Conservation (phyloP, 2,888 invertebrate species). For the Cryptosula pallasiana region DNA sequence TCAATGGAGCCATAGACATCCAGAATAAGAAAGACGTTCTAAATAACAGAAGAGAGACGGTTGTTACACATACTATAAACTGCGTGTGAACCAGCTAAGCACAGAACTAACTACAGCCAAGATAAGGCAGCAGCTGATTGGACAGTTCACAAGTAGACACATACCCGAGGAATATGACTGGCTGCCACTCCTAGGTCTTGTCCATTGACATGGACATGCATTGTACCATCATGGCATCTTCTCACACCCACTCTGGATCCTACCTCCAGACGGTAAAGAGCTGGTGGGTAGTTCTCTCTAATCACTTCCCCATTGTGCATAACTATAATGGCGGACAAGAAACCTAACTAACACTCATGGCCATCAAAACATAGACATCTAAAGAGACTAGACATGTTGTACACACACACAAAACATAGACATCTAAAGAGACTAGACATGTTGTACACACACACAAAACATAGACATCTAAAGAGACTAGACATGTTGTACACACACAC, state of each 20-base stretch:
- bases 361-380: no score
- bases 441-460: no score
- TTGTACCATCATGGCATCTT: constrained; percentile 73
- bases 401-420: no score
- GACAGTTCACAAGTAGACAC: background rate
- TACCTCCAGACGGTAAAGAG: constrained; percentile 72
- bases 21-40: constrained; percentile 73
- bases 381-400: no score
- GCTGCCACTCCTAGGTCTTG: constrained; percentile 60
- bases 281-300: constrained; percentile 67
- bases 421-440: no score
- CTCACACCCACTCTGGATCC: constrained; percentile 74
- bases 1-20: constrained; percentile 75
- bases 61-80: no score
- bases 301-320: constrained; percentile 64
- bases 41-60: constrained; percentile 26
- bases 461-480: no score
- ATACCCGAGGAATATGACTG: constrained; percentile 70
- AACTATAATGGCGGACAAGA: constrained; percentile 54
- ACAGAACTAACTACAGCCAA: background rate
- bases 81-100: background rate
- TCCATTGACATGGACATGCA: constrained; percentile 49
- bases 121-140: background rate
- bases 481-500: no score
- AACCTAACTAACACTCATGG: no score